Evolutionary conservation across 30 jellyfish, hydroid and myxozoan genomes (phyloP).

Genomic region (Pelagia noctiluca): DNA sequence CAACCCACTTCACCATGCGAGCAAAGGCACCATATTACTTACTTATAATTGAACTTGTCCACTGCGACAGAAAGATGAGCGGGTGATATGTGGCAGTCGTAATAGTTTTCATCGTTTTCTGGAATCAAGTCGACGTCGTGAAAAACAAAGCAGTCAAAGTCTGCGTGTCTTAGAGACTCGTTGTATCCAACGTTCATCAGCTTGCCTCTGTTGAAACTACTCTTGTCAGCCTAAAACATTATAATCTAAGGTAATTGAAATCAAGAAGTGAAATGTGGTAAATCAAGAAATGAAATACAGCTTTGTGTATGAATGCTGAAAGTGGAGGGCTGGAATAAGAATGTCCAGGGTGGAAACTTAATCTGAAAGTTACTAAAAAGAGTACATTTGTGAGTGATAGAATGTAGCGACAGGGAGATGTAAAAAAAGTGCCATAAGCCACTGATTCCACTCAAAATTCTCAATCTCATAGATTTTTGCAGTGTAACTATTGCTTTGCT

Average conservation of each 20-base stretch:
- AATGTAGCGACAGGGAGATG: no score
- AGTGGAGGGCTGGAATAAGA: background rate
- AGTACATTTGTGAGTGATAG: no score
- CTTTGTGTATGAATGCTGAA: no score
- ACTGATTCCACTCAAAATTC: background rate
- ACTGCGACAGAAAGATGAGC: conserved; percentile 93
- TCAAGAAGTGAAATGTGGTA: no score
- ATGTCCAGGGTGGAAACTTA: background rate
- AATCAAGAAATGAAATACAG: no score
- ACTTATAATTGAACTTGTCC: conserved; percentile 72
- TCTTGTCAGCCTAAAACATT: conserved; percentile 58
- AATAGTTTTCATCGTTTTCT: conserved; percentile 84
- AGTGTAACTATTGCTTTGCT: no score
- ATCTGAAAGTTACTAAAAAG: no score
- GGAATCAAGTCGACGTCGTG: conserved; percentile 97
- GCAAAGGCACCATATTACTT: no score
- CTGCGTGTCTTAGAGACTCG: conserved; percentile 65
- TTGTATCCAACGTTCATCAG: conserved; percentile 88
- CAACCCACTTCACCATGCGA: no score
- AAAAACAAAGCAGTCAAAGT: conserved; percentile 79
- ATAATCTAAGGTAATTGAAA: no score
- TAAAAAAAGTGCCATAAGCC: no score
- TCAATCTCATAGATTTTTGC: no score
- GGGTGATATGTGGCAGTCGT: conserved; percentile 92
- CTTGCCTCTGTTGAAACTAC: conserved; percentile 89